Conservation (phyloP, 2,113 vertebrate species). For the Boulengeromyrus knoepffleri region DNA sequence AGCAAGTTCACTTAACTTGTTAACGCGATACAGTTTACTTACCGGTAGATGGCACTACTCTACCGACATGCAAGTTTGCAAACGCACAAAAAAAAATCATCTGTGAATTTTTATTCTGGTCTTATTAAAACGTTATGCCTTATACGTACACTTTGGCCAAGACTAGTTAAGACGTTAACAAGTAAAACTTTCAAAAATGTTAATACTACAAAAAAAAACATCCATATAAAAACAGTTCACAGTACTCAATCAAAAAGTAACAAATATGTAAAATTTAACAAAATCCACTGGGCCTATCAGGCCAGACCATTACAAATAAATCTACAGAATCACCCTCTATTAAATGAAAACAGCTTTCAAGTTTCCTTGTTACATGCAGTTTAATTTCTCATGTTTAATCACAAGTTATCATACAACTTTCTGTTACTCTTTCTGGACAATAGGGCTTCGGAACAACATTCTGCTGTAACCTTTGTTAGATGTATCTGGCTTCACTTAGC, state of each 20-base stretch:
- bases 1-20: background rate
- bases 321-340: background rate
- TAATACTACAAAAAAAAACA: background rate
- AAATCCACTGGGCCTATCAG: background rate
- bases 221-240: background rate
- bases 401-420: background rate
- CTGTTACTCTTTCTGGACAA: background rate
- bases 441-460: background rate
- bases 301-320: background rate
- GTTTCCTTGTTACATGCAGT: background rate
- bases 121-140: background rate
- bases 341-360: background rate
- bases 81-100: background rate
- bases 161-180: background rate
- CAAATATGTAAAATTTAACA: background rate
- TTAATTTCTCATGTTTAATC: background rate
- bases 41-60: background rate
- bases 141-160: background rate
- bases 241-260: background rate
- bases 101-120: background rate
- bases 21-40: background rate
- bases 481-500: background rate
- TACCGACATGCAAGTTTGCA: background rate
- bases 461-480: background rate
- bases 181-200: background rate